Percentiles rank a stretch among this genome's conserved stretches.
Evolutionary conservation across 2,888 invertebrate species (phyloP).

Genomic region (Archips crataeganus): DNA sequence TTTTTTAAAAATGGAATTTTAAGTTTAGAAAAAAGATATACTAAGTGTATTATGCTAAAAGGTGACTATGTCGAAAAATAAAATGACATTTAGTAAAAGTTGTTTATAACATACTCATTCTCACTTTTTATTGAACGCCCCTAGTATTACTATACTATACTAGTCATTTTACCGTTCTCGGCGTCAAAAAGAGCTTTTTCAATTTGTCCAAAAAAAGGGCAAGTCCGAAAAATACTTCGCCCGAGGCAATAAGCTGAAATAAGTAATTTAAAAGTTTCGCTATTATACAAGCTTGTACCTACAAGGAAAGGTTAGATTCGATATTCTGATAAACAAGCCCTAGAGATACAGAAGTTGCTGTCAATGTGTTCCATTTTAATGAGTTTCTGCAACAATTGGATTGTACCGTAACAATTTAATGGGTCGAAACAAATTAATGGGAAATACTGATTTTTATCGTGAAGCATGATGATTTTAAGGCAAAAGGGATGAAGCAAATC

Average conservation of each 20-base stretch:
- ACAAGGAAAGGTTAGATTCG: conserved; percentile 11
- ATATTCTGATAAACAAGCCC: conserved; percentile 8
- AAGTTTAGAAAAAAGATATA: too few species aligned
- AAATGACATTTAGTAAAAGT: too few species aligned
- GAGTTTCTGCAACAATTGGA: neutral
- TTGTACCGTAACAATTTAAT: neutral
- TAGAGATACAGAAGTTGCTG: neutral
- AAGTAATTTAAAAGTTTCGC: conserved; percentile 3
- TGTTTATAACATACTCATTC: too few species aligned
- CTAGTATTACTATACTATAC: too few species aligned
- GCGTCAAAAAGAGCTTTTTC: too few species aligned
- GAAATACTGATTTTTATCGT: neutral
- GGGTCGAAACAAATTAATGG: neutral
- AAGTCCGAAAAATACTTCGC: neutral
- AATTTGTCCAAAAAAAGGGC: neutral
- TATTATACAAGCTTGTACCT: neutral
- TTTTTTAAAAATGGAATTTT: too few species aligned
- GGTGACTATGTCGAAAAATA: too few species aligned
- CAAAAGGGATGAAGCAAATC: too few species aligned
- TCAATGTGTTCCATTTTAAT: neutral
- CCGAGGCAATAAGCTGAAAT: neutral
- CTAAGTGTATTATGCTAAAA: too few species aligned
- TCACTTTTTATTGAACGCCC: too few species aligned
- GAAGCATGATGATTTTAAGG: neutral
- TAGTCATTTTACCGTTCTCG: neutral